A percentile compares a stretch with the other conserved stretches of the same genome.
These are phyloP conservation scores for Heliocidaris tuberculata DNA, from an alignment of 35 echinoderm and acorn worm genomes.

Conservation along the genomic window DNA sequence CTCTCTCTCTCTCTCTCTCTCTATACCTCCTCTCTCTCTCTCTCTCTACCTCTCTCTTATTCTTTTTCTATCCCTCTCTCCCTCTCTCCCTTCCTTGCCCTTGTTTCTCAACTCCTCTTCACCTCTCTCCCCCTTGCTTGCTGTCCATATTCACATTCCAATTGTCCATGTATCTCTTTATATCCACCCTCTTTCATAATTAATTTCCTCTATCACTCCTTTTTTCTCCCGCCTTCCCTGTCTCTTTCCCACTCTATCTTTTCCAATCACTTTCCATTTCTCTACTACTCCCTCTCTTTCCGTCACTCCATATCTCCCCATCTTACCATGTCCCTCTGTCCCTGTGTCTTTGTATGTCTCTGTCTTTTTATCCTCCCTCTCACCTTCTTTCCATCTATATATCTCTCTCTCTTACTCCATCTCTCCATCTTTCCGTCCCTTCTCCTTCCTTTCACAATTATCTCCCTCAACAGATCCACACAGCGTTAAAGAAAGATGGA, in stretches of 20 bases:
- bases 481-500: slow-evolving; percentile 84
- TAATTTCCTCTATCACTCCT: too few relatives aligned
- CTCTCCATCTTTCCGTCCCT: background rate
- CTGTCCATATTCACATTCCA: background rate
- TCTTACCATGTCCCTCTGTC: background rate
- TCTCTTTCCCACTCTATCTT: background rate
- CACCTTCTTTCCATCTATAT: background rate
- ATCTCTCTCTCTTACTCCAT: background rate
- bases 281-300: too few relatives aligned
- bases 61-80: too few relatives aligned
- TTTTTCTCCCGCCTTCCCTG: background rate
- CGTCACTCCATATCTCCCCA: background rate
- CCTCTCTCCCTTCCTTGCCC: background rate
- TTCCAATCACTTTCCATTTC: background rate
- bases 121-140: background rate
- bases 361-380: background rate
- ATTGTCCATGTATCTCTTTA: background rate
- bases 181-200: background rate
- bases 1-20: too few relatives aligned
- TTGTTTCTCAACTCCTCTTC: background rate
- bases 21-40: too few relatives aligned
- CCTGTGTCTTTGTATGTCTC: too few relatives aligned
- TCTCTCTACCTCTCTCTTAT: too few relatives aligned
- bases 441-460: background rate
- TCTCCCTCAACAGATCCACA: slow-evolving; percentile 60